These are phyloP conservation scores for Thamnaconus septentrionalis DNA, from an alignment of 2,113 vertebrate genomes.

Conservation along the genomic window DNA sequence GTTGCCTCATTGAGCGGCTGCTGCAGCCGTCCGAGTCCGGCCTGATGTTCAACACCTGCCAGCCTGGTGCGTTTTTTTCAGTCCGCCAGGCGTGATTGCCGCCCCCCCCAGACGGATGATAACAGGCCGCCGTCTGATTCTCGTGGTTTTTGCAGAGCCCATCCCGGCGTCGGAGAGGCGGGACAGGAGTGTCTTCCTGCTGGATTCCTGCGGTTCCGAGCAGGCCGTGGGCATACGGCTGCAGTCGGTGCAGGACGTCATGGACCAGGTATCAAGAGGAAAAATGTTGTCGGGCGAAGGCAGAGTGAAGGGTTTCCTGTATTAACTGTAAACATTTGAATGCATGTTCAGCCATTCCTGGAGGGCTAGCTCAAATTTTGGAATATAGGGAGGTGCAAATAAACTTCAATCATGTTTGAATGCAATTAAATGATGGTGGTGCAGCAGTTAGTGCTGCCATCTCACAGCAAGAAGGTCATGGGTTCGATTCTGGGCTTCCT, in stretches of 20 bases:
- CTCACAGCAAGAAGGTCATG: too few relatives aligned
- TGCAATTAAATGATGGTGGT: too few relatives aligned
- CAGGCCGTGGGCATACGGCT: constrained; percentile 68
- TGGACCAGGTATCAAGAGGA: constrained; percentile 64
- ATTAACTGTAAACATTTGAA: not conserved
- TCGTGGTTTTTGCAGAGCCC: constrained; percentile 56
- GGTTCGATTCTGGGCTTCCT: too few relatives aligned
- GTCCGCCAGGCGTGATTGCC: not conserved
- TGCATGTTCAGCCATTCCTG: too few relatives aligned
- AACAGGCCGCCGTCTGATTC: not conserved
- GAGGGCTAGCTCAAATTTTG: too few relatives aligned
- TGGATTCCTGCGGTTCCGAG: constrained; percentile 59
- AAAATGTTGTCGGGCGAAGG: not conserved
- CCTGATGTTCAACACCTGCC: constrained; percentile 86
- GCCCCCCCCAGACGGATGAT: not conserved
- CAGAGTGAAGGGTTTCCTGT: not conserved
- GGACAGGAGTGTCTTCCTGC: constrained; percentile 66
- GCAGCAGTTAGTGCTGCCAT: too few relatives aligned
- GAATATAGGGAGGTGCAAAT: too few relatives aligned
- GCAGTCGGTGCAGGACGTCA: constrained; percentile 75
- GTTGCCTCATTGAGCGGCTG: constrained; percentile 85
- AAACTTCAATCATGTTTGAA: too few relatives aligned
- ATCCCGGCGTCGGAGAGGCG: constrained; percentile 57
- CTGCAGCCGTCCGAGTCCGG: constrained; percentile 86
- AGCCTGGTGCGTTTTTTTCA: constrained; percentile 74